A percentile compares a stretch with the other conserved stretches of the same genome.
Conservation (phyloP, 1,140 invertebrate genomes). For the Trachelipus rathkii region DNA sequence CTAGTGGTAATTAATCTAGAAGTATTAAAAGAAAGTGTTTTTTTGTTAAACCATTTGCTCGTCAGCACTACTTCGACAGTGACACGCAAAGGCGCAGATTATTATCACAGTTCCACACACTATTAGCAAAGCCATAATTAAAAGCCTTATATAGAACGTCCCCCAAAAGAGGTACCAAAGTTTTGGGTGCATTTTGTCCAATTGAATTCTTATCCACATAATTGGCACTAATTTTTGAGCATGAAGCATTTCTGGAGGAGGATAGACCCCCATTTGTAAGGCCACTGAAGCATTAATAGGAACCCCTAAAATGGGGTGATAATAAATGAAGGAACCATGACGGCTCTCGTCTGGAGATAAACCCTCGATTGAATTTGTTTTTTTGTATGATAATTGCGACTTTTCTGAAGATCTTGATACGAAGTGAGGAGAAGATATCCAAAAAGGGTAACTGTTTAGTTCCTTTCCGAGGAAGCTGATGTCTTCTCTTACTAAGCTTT, state of each 20-base stretch:
- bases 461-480: conserved; percentile 27
- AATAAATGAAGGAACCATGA: conserved; percentile 43
- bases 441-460: conserved; percentile 35
- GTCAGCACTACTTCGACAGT: background rate
- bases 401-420: conserved; percentile 22
- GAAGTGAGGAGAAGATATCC: conserved; percentile 42
- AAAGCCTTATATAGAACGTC: background rate
- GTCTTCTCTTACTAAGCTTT: conserved; percentile 29
- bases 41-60: background rate
- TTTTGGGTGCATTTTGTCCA: conserved; percentile 34
- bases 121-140: background rate
- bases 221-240: conserved; percentile 41
- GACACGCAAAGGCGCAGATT: background rate
- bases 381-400: background rate
- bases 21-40: too few relatives aligned
- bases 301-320: conserved; percentile 42
- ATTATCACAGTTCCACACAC: background rate
- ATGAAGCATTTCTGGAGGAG: conserved; percentile 39
- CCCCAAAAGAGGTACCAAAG: conserved; percentile 43
- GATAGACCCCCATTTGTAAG: conserved; percentile 39
- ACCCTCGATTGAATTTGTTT: conserved; percentile 31
- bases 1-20: too few relatives aligned
- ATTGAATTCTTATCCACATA: conserved; percentile 39
- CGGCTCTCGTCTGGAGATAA: conserved; percentile 31
- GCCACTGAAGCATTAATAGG: conserved; percentile 43